Evolutionary conservation across 2,888 invertebrate genomes (phyloP).

Genomic region (Monopis laevigella): DNA sequence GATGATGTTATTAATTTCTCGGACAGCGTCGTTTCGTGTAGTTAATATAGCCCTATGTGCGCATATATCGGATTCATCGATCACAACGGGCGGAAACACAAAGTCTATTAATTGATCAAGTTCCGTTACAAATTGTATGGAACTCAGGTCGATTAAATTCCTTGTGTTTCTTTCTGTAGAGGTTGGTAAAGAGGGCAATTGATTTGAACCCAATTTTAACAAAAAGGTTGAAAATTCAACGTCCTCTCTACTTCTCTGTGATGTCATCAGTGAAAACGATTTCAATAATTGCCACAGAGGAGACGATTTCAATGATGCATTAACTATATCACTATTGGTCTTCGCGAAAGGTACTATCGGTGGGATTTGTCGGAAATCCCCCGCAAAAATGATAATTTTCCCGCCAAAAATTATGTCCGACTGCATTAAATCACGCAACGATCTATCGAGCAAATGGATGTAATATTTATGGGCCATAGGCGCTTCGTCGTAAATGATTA

Average conservation of each 20-base stretch:
- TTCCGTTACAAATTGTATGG: background rate
- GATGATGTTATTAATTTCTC: background rate
- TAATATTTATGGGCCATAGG: slow-evolving; percentile 15
- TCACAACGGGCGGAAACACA: slow-evolving; percentile 5
- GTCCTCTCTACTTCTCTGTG: slow-evolving; percentile 11
- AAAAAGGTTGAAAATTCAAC: background rate
- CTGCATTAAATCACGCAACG: slow-evolving; percentile 13
- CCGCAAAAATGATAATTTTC: slow-evolving; percentile 18
- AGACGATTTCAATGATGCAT: slow-evolving; percentile 12
- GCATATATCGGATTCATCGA: background rate
- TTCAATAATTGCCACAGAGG: slow-evolving; percentile 13
- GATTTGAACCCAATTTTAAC: background rate
- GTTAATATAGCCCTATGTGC: background rate
- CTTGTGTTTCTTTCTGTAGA: background rate
- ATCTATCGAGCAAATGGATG: slow-evolving; percentile 13
- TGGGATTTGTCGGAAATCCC: slow-evolving; percentile 19
- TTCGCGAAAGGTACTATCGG: slow-evolving; percentile 14
- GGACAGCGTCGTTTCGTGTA: background rate
- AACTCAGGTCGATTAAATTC: background rate
- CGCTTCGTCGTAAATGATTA: slow-evolving; percentile 15
- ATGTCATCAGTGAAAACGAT: slow-evolving; percentile 13
- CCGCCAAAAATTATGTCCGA: slow-evolving; percentile 16
- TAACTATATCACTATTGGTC: slow-evolving; percentile 12
- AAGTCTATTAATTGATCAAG: slow-evolving; percentile 3
- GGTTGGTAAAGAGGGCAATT: background rate